These are phyloP conservation scores for Drosophila nigricruria DNA, from an alignment of 2,888 invertebrate species.

Conservation along the genomic window DNA sequence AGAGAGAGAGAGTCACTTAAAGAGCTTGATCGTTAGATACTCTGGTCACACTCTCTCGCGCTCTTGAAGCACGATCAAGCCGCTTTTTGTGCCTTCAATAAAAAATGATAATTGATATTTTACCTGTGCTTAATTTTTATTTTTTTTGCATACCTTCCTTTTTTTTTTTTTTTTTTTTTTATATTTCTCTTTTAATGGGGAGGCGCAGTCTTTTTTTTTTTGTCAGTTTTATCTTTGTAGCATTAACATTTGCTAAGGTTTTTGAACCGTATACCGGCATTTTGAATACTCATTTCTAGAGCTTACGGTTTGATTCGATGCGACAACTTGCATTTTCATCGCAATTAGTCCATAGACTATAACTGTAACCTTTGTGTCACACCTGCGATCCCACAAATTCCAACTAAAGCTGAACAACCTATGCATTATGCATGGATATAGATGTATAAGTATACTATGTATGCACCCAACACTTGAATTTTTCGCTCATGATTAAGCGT, in stretches of 20 bases:
- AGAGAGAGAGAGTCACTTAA: slow-evolving; percentile 4
- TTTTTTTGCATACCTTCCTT: slow-evolving; percentile 29
- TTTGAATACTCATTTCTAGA: slow-evolving; percentile 19
- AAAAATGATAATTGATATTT: slow-evolving; percentile 68
- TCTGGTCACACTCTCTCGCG: slow-evolving; percentile 41
- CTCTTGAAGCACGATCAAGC: slow-evolving; percentile 32
- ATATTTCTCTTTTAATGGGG: slow-evolving; percentile 8
- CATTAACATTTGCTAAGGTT: slow-evolving; percentile 57
- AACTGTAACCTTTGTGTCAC: slow-evolving; percentile 39
- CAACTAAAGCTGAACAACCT: slow-evolving; percentile 60
- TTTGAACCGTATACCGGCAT: slow-evolving; percentile 61
- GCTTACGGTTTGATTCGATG: slow-evolving; percentile 5
- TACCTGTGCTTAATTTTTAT: slow-evolving; percentile 42
- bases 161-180: neutral
- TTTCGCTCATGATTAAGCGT: slow-evolving; percentile 41
- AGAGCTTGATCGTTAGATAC: slow-evolving; percentile 12
- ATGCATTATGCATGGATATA: slow-evolving; percentile 37
- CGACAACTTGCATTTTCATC: slow-evolving; percentile 44
- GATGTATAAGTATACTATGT: too few species aligned
- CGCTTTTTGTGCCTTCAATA: slow-evolving; percentile 61
- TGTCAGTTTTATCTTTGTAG: slow-evolving; percentile 40
- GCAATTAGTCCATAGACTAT: slow-evolving; percentile 24
- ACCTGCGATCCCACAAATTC: slow-evolving; percentile 40
- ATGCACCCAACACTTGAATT: slow-evolving; percentile 44
- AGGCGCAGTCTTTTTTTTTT: slow-evolving; percentile 34